Base-by-base conservation (phyloP, 2,113 vertebrate species). In the Myotis yumanensis region DNA sequence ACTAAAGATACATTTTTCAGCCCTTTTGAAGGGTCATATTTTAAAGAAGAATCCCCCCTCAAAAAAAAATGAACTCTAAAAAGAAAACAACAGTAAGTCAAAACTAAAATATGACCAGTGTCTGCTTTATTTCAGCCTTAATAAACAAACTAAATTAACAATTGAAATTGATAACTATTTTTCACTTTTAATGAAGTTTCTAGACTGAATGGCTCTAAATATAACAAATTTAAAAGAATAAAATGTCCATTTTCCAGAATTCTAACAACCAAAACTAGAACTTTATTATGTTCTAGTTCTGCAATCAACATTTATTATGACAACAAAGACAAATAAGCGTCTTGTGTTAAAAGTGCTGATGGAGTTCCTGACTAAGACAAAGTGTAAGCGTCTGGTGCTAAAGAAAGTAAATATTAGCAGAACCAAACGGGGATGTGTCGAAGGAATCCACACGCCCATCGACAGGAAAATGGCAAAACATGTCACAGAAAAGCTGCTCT, bases 161-260 rank as follows among this genome's bases (percentile, higher is more conserved):
- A 25, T 32, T 82, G 28, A 76, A 82, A 91, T 2, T 15, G 30
- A n/a, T 46, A 75, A 6, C 16, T 25, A 68, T 62, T 81, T 89
- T 83, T 86, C 54, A 82, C 62, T 94, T 89, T 76, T 54, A 80
- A 37, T 80, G 66, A 91, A 37, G 30, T 93, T 75, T 71, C 75
- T 48, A 54, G 69, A 25, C 20, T 81, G 3, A 22, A 51, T 54
- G 77, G 22, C 48, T 93, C 32, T 73, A 46, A 87, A 37, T 59
- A 3, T 62, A 75, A 89, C 30, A 80, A 54, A 52, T 40, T 64
- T 35, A n/a, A 18, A 20, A 52, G 46, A 91, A 62, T 91, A 11
- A 88, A 89, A 37, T 89, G 15, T 57, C 40, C 46, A 2, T 64
- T 91, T 71, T 52, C 35, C 35, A 86, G 72, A 90, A 87, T 48